These are phyloP conservation scores for Steinernema hermaphroditum DNA, from an alignment of 2,888 invertebrate genomes.

Conservation along the genomic window DNA sequence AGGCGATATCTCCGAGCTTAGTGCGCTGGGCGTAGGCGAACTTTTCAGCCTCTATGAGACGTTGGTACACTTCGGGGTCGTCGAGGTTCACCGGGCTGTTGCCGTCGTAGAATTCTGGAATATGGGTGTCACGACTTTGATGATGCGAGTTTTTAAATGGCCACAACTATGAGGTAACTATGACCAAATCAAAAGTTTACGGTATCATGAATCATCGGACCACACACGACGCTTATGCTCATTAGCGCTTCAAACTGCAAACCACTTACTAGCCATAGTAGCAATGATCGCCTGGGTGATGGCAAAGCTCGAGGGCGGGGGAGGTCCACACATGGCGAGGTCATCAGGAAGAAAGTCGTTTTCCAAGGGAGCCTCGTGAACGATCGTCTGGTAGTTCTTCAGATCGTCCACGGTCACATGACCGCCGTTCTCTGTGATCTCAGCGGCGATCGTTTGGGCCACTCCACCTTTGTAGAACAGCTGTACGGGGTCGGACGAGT, in stretches of 20 bases:
- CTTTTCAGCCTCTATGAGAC: constrained; percentile 85
- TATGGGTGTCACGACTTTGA: too few relatives aligned
- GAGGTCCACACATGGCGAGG: constrained; percentile 78
- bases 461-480: constrained; percentile 64
- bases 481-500: constrained; percentile 55
- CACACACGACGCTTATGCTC: too few relatives aligned
- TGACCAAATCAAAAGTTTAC: too few relatives aligned
- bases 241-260: too few relatives aligned
- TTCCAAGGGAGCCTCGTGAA: constrained; percentile 54
- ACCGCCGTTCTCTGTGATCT: constrained; percentile 56
- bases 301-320: constrained; percentile 84
- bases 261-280: constrained; percentile 73
- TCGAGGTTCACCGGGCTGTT: constrained; percentile 48
- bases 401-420: constrained; percentile 54
- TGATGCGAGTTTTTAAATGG: too few relatives aligned
- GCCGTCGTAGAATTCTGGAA: constrained; percentile 54
- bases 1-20: constrained; percentile 72
- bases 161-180: too few relatives aligned
- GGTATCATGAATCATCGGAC: too few relatives aligned
- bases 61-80: constrained; percentile 76
- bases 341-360: constrained; percentile 62
- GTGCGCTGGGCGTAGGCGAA: constrained; percentile 79
- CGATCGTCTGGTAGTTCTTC: constrained; percentile 55
- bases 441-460: constrained; percentile 61
- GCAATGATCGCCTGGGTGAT: constrained; percentile 81